Evolutionary conservation across 2,888 invertebrate genomes (phyloP).

Genomic region (Ariolimax columbianus): DNA sequence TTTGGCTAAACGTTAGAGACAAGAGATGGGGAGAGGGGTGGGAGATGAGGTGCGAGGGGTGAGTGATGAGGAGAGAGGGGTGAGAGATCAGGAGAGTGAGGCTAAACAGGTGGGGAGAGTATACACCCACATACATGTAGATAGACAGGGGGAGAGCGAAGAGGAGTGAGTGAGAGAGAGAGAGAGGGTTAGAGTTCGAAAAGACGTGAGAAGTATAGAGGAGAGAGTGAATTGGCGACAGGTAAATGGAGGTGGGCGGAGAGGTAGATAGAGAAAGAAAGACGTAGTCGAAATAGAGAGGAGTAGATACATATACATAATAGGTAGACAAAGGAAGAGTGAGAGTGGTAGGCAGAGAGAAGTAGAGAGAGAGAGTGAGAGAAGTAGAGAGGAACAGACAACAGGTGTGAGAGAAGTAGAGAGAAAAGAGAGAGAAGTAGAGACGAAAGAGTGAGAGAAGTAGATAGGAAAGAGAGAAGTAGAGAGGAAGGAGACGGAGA

Average conservation of each 20-base stretch:
- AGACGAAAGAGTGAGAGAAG: neutral
- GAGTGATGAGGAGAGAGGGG: neutral
- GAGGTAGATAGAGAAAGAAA: constrained; percentile 5
- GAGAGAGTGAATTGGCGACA: neutral
- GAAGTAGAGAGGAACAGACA: neutral
- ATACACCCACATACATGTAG: neutral
- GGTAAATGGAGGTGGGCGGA: neutral
- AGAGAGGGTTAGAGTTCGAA: neutral
- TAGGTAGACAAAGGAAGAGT: neutral
- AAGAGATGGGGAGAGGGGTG: neutral
- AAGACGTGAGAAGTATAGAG: neutral
- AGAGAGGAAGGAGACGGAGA: no score
- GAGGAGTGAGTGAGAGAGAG: neutral
- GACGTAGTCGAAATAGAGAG: neutral
- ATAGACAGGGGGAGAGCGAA: no score
- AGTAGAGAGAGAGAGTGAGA: neutral
- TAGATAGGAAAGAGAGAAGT: no score
- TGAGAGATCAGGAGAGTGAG: neutral
- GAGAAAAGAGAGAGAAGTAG: neutral
- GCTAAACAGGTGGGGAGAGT: neutral
- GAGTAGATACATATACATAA: neutral
- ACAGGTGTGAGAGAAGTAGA: neutral
- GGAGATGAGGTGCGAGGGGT: neutral
- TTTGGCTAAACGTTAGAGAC: neutral
- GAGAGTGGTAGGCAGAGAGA: no score